A percentile compares a stretch with the other conserved stretches of the same genome.
These are phyloP conservation scores for Empidonax alnorum DNA, from an alignment of 2,113 vertebrate species.

Conservation along the genomic window DNA sequence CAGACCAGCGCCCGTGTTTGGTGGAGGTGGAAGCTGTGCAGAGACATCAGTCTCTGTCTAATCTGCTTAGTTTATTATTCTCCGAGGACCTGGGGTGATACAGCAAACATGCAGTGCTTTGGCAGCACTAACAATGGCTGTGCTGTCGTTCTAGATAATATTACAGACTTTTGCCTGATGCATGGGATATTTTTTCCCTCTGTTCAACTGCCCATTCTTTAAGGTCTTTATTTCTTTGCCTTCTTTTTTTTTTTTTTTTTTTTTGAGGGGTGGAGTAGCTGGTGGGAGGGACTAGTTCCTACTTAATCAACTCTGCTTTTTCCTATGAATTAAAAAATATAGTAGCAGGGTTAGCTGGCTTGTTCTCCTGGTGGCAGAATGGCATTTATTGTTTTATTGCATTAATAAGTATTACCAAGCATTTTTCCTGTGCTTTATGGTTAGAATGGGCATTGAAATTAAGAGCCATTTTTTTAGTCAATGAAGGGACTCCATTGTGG, in stretches of 20 bases:
- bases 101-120: slow-evolving; percentile 65
- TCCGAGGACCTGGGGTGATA: slow-evolving; percentile 66
- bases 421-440: background rate
- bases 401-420: background rate
- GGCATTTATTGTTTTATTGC: background rate
- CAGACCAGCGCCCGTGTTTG: slow-evolving; percentile 16
- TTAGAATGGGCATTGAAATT: background rate
- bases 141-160: slow-evolving; percentile 74
- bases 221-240: background rate
- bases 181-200: slow-evolving; percentile 61
- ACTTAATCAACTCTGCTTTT: slow-evolving; percentile 5
- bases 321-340: background rate
- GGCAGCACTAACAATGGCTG: slow-evolving; percentile 72
- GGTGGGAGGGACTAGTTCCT: background rate
- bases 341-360: background rate
- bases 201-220: slow-evolving; percentile 34
- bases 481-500: background rate
- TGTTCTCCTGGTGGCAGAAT: slow-evolving; percentile 26
- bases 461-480: background rate
- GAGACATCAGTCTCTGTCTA: slow-evolving; percentile 72
- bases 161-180: slow-evolving; percentile 69
- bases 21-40: slow-evolving; percentile 13
- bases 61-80: slow-evolving; percentile 77
- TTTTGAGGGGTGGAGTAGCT: background rate
- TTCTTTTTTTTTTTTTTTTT: background rate